Percentiles rank a stretch among this genome's conserved stretches.
These are phyloP conservation scores for Amyelois transitella DNA, from an alignment of 1,140 invertebrate species.

Conservation along the genomic window DNA sequence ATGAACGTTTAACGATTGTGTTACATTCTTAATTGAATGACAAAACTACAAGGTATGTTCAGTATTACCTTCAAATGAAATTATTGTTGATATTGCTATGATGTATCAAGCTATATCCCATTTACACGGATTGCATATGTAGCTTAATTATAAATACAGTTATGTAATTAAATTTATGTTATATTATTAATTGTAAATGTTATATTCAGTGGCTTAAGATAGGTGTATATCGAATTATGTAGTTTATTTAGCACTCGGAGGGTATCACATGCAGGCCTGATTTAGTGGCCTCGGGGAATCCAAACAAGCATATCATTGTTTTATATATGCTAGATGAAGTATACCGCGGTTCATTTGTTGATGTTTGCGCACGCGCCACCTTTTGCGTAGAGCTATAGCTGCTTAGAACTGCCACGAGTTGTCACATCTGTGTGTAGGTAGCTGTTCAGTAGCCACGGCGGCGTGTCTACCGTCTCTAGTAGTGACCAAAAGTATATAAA, in stretches of 20 bases:
- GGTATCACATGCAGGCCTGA: conserved; percentile 14
- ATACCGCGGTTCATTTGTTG: conserved; percentile 34
- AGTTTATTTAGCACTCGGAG: conserved; percentile 23
- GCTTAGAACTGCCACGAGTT: conserved; percentile 44
- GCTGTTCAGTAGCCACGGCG: conserved; percentile 51
- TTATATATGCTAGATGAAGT: conserved; percentile 32
- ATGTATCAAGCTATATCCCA: conserved; percentile 1
- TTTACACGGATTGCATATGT: conserved; percentile 11
- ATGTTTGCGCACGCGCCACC: conserved; percentile 45
- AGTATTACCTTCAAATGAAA: conserved; percentile 19
- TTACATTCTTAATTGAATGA: not conserved
- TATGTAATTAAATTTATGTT: conserved; percentile 40
- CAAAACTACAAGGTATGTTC: conserved; percentile 7
- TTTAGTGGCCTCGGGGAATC: conserved; percentile 5
- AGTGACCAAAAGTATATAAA: conserved; percentile 35
- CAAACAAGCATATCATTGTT: conserved; percentile 52
- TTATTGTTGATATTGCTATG: conserved; percentile 14
- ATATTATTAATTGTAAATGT: conserved; percentile 47
- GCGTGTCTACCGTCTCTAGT: conserved; percentile 35
- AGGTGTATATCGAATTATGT: conserved; percentile 39
- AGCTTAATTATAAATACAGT: conserved; percentile 19
- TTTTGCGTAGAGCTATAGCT: conserved; percentile 48
- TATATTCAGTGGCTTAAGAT: conserved; percentile 48
- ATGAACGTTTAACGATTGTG: not conserved
- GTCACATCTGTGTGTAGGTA: conserved; percentile 58